These are phyloP conservation scores for Cygnus buccinator DNA, from an alignment of 2,113 vertebrate genomes.

Conservation along the genomic window DNA sequence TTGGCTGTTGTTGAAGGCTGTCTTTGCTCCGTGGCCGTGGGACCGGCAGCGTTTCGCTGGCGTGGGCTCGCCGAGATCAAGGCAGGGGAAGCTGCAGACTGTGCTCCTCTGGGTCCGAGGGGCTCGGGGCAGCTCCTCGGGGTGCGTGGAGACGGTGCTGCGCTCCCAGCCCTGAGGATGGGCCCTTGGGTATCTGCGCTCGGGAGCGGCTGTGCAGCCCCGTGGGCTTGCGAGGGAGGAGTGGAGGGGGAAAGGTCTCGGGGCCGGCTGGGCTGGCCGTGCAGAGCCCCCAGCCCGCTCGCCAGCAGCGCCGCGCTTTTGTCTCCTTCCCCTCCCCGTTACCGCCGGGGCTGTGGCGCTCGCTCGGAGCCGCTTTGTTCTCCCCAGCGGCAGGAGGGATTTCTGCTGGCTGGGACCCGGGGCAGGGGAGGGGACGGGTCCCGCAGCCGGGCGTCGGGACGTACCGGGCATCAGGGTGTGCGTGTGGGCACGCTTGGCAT, in stretches of 20 bases:
- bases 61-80: background rate
- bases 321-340: background rate
- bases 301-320: background rate
- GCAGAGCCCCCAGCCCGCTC: accelerated
- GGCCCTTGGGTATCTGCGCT: too few species aligned
- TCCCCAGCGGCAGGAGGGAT: accelerated
- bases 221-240: background rate
- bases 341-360: background rate
- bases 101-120: too few species aligned
- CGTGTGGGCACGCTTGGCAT: accelerated
- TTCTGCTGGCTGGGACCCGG: background rate
- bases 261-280: background rate
- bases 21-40: background rate
- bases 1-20: too few species aligned
- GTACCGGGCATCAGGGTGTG: too few species aligned
- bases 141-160: background rate
- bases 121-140: background rate
- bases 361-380: accelerated
- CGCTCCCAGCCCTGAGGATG: background rate
- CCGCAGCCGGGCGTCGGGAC: too few species aligned
- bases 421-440: background rate
- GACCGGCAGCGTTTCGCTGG: background rate
- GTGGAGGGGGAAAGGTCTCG: background rate
- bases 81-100: background rate
- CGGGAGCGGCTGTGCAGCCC: background rate